Percentiles rank a stretch among this genome's conserved stretches.
These are phyloP conservation scores for Dicyrtomina minuta DNA, from an alignment of 2,888 invertebrate species.

Conservation along the genomic window DNA sequence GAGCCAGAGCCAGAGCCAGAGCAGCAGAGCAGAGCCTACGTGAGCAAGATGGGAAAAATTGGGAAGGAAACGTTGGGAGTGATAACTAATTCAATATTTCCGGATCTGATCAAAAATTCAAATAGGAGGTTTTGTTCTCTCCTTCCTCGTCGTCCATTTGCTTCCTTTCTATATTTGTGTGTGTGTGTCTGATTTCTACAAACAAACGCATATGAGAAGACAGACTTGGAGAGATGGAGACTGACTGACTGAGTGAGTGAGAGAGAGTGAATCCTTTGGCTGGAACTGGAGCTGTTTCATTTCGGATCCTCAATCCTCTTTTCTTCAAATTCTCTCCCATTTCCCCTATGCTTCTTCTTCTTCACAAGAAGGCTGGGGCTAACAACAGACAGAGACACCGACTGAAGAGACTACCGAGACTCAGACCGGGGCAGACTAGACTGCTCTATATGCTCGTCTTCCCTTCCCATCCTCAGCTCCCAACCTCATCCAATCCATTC, in stretches of 20 bases:
- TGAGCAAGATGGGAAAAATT: constrained; percentile 17
- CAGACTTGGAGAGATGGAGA: no score
- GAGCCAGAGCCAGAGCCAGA: no score
- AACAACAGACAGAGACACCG: neutral
- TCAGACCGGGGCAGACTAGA: no score
- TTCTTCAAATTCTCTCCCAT: neutral
- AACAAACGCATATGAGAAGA: neutral
- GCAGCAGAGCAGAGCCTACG: no score
- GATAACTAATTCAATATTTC: constrained; percentile 32
- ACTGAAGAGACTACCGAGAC: no score
- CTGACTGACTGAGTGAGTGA: no score
- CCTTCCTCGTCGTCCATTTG: neutral
- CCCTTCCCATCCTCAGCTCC: neutral
- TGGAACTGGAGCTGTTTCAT: neutral
- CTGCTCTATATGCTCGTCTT: no score
- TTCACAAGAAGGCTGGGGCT: no score
- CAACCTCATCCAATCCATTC: neutral
- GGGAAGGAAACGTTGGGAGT: constrained; percentile 29
- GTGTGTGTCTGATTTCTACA: neutral
- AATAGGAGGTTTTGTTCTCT: constrained; percentile 12
- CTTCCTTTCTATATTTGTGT: no score
- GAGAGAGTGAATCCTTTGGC: no score
- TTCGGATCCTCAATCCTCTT: constrained; percentile 2
- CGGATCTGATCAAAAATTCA: constrained; percentile 31
- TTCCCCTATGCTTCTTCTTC: no score